Percentiles rank a stretch among this genome's conserved stretches.
These are phyloP conservation scores for Galleria mellonella DNA, from an alignment of 1,140 invertebrate species.

Conservation along the genomic window DNA sequence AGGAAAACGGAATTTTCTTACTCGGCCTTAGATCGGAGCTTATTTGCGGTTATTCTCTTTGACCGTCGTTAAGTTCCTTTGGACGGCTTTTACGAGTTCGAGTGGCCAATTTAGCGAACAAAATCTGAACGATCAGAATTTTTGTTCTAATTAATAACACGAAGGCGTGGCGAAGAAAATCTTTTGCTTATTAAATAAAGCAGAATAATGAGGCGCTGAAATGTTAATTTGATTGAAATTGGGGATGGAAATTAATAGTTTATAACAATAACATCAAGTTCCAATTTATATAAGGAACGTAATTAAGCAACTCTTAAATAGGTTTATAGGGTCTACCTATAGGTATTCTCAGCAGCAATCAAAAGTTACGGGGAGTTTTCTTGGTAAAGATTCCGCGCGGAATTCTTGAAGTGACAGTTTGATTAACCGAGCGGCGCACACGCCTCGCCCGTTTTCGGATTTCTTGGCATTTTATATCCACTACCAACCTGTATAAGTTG, in stretches of 20 bases:
- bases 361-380: constrained; percentile 68
- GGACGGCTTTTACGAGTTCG: constrained; percentile 69
- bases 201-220: constrained; percentile 38
- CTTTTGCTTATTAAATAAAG: constrained; percentile 55
- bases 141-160: constrained; percentile 71
- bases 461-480: constrained; percentile 51
- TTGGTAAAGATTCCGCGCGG: constrained; percentile 59
- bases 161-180: constrained; percentile 32
- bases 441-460: constrained; percentile 54
- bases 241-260: constrained; percentile 4
- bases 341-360: constrained; percentile 61
- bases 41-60: constrained; percentile 74
- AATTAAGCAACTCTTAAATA: constrained; percentile 60
- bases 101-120: constrained; percentile 70
- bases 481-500: constrained; percentile 1
- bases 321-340: constrained; percentile 61
- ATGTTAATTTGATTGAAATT: constrained; percentile 33
- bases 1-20: constrained; percentile 64
- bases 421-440: constrained; percentile 69
- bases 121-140: constrained; percentile 70
- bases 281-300: constrained; percentile 24
- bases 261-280: neutral
- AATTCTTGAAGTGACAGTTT: constrained; percentile 73
- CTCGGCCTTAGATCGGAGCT: constrained; percentile 61
- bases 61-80: constrained; percentile 72